These are phyloP conservation scores for Macrosteles quadrilineatus DNA, from an alignment of 1,140 invertebrate species.

Conservation along the genomic window DNA sequence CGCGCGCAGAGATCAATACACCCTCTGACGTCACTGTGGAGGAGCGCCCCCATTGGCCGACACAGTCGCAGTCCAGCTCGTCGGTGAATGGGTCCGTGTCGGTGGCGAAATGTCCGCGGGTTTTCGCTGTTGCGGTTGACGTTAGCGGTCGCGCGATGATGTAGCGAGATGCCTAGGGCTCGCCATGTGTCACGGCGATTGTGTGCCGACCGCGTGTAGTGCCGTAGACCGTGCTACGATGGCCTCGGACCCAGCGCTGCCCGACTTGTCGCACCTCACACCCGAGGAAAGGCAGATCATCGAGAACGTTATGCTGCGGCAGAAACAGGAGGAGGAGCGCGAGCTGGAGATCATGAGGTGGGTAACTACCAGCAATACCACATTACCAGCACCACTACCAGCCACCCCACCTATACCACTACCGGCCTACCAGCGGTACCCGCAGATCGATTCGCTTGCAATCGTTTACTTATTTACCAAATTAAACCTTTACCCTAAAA, in stretches of 20 bases:
- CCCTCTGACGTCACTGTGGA: neutral
- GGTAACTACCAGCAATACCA: slow-evolving; percentile 46
- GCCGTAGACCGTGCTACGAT: slow-evolving; percentile 24
- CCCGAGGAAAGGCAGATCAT: slow-evolving; percentile 97
- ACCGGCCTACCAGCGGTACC: too few species aligned
- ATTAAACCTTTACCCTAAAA: too few species aligned
- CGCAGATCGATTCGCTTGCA: too few species aligned
- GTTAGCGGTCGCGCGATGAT: neutral
- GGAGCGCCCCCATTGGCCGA: neutral
- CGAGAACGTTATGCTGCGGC: slow-evolving; percentile 92
- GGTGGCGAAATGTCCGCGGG: neutral
- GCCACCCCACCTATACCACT: too few species aligned
- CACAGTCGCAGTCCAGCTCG: neutral
- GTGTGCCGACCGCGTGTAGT: neutral
- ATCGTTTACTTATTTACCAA: too few species aligned
- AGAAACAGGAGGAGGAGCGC: slow-evolving; percentile 94
- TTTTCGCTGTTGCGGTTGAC: neutral
- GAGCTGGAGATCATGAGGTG: slow-evolving; percentile 95
- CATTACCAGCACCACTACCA: too few species aligned
- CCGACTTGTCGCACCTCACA: slow-evolving; percentile 96
- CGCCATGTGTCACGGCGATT: neutral
- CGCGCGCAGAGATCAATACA: neutral
- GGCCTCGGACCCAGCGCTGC: slow-evolving; percentile 73
- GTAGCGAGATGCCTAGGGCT: neutral
- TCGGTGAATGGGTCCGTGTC: neutral